Evolutionary conservation across 1,140 invertebrate species (phyloP).

Genomic region (Chelonus insularis): DNA sequence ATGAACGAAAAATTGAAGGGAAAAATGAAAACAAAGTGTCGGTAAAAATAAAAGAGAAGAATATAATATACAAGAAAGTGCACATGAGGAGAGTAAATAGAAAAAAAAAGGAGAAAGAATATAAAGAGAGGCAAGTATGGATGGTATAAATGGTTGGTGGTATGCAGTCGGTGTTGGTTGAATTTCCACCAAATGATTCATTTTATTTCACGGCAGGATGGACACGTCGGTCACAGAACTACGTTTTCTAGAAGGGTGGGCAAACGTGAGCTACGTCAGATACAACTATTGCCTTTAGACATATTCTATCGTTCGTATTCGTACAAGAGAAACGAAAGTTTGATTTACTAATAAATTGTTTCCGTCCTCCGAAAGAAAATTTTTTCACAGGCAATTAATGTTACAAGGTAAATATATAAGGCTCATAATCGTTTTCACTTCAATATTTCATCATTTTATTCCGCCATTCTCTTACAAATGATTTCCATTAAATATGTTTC

Average conservation of each 20-base stretch:
- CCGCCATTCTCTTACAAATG: too few relatives aligned
- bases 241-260: slow-evolving; percentile 10
- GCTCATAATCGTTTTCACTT: too few relatives aligned
- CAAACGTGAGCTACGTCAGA: slow-evolving; percentile 9
- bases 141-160: slow-evolving; percentile 14
- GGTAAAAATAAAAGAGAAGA: too few relatives aligned
- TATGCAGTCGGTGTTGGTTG: slow-evolving; percentile 37
- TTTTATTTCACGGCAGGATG: slow-evolving; percentile 52
- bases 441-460: too few relatives aligned
- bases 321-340: not conserved
- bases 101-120: slow-evolving; percentile 12
- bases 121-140: slow-evolving; percentile 1
- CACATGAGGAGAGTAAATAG: not conserved
- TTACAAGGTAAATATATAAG: too few relatives aligned
- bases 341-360: not conserved
- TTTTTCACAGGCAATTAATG: too few relatives aligned
- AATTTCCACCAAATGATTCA: slow-evolving; percentile 48
- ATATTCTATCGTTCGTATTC: not conserved
- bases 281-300: not conserved
- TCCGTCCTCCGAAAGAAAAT: too few relatives aligned
- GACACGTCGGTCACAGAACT: slow-evolving; percentile 47
- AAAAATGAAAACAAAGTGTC: too few relatives aligned
- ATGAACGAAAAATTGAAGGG: too few relatives aligned
- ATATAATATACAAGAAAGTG: not conserved
- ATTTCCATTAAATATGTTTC: too few relatives aligned